phyloP scores from a whole-genome alignment of 2,888 invertebrate genomes.

The Sminthurinus aureus region DNA sequence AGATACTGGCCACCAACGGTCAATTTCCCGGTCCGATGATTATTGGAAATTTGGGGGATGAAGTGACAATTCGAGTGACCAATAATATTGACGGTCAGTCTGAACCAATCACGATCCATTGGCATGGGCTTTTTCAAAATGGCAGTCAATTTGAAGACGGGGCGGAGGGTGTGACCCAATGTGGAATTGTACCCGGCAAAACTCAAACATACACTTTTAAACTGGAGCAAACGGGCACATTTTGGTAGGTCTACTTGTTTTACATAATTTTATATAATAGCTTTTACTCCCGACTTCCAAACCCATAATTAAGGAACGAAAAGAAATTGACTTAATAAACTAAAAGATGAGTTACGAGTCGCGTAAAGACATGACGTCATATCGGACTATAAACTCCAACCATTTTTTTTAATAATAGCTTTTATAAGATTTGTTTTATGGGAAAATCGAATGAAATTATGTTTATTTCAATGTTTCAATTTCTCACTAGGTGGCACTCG shows the following conservation, averaged over 20 bases:
- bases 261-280: no score
- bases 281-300: no score
- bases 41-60: background rate
- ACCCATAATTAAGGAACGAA: no score
- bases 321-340: no score
- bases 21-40: slow-evolving; percentile 3
- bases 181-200: background rate
- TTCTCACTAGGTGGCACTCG: no score
- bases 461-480: no score
- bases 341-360: no score
- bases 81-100: background rate
- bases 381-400: no score
- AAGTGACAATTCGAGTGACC: background rate
- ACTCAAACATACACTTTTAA: background rate
- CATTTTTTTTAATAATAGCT: no score
- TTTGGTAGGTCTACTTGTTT: background rate
- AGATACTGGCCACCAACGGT: background rate
- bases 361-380: no score
- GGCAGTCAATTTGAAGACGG: background rate
- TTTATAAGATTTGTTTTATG: no score
- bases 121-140: background rate
- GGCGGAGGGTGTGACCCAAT: background rate
- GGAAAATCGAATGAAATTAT: no score
- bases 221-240: background rate
- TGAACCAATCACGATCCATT: background rate